phyloP scores from a whole-genome alignment of 2,797 vertebrate species.

The Onychomys torridus region DNA sequence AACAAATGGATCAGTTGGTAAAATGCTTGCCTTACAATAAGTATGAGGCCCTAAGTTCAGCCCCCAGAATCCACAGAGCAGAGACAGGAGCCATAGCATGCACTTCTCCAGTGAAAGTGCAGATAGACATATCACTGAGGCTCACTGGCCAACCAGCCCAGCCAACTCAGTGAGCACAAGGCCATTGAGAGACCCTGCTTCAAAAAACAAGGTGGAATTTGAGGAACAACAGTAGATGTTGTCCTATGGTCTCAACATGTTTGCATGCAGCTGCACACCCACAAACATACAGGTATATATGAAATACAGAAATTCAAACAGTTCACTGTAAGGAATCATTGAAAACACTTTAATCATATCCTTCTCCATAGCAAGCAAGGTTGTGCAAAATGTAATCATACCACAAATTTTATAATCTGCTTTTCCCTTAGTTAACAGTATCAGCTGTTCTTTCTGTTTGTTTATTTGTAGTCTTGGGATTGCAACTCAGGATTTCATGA shows the following conservation, averaged over 20 bases:
- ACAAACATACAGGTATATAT: background rate
- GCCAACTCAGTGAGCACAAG: background rate
- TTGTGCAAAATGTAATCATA: background rate
- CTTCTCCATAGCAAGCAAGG: background rate
- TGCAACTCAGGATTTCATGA: background rate
- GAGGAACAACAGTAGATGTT: background rate
- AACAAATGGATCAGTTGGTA: background rate
- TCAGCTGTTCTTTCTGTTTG: background rate
- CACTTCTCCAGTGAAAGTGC: accelerated
- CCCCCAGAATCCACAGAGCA: background rate
- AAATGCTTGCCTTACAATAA: background rate
- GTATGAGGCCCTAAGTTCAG: background rate
- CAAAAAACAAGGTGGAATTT: background rate
- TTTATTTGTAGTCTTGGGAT: background rate
- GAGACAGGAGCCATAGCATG: background rate
- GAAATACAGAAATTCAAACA: background rate
- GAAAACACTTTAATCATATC: background rate
- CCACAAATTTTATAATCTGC: background rate
- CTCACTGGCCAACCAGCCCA: background rate
- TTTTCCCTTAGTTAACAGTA: background rate
- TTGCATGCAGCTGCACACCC: background rate
- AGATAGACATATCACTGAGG: background rate
- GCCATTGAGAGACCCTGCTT: background rate
- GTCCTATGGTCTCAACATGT: background rate
- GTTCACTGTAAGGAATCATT: background rate